Evolutionary conservation across 1,140 invertebrate species (phyloP), one percentile per base, ranked within the genome.

Genomic region (Camponotus vicinus): DNA sequence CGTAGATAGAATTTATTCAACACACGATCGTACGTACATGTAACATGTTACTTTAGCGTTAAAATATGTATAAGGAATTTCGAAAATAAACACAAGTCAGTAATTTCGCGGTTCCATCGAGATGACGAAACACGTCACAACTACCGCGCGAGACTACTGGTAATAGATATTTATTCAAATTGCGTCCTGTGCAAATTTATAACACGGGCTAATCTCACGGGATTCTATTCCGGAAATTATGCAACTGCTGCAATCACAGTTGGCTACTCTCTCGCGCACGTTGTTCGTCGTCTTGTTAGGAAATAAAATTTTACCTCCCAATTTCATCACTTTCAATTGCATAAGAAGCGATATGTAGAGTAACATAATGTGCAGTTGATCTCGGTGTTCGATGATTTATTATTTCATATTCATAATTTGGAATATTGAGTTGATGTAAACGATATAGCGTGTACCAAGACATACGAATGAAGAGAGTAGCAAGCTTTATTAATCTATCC

Each of bases 161-260:
- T 80, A 57, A 80, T n/a, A 32, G 37, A 66, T 79, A 67, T 21
- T 40, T 45, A 57, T 70, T 80, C 64, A 70, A 80, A 70, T 80
- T 55, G 21, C n/a, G 49, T 37, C 52, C 49, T 55, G 66, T 66
- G 66, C 27, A 70, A 80, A 80, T 80, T 52, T 70, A 27, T 57
- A 80, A 70, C 78, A 21, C 18, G 21, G 49, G 9, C 49, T 70
- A 70, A 80, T 80, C 78, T 80, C 52, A 49, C 66, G 32, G 61
- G 76, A 80, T 70, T 80, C 64, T 70, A 80, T 80, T 67, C 78
- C 66, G 78, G 78, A 80, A 80, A 80, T 80, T 80, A 67, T 80
- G 78, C 78, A 80, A 80, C 21, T 15, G 9, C 52, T 40, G 78
- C 78, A 80, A 70, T 80, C 64, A 80, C 42, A 69, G 45, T 69